Conservation (phyloP, 2,888 invertebrate species). For the Apeira syringaria region DNA sequence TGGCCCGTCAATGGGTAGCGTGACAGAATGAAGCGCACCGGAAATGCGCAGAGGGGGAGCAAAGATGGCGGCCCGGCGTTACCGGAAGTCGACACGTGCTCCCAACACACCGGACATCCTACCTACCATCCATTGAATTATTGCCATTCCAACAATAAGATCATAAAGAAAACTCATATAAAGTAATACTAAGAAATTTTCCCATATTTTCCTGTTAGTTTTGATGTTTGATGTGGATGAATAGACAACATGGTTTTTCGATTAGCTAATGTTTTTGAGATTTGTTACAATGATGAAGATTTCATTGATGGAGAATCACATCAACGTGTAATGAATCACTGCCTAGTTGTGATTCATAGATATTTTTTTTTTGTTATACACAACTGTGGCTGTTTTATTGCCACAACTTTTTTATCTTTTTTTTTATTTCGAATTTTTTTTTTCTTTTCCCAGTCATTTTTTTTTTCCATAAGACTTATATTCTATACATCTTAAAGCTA, state of each 20-base stretch:
- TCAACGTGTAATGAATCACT: no score
- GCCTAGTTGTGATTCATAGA: no score
- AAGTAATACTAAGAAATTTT: slow-evolving; percentile 2
- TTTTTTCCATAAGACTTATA: no score
- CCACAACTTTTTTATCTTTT: no score
- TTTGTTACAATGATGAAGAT: slow-evolving; percentile 8
- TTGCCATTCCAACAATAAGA: slow-evolving; percentile 30
- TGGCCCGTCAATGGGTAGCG: slow-evolving; percentile 74
- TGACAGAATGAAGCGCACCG: slow-evolving; percentile 62
- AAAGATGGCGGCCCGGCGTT: slow-evolving; percentile 70
- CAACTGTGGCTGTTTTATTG: no score
- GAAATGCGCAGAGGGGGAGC: slow-evolving; percentile 55
- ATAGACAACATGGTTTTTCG: slow-evolving; percentile 16
- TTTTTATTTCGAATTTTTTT: no score
- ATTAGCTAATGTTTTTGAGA: slow-evolving; percentile 9
- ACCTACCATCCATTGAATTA: slow-evolving; percentile 75
- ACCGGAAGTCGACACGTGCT: slow-evolving; percentile 78
- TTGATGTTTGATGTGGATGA: slow-evolving; percentile 10
- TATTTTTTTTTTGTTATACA: no score
- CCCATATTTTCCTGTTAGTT: slow-evolving; percentile 2
- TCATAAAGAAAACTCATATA: slow-evolving; percentile 1
- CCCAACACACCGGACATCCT: slow-evolving; percentile 72
- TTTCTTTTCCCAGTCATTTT: no score
- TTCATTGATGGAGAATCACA: slow-evolving; percentile 3
- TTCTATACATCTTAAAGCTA: no score